Base-by-base conservation (phyloP, 1,140 invertebrate species). In the Chlorops oryzae region DNA sequence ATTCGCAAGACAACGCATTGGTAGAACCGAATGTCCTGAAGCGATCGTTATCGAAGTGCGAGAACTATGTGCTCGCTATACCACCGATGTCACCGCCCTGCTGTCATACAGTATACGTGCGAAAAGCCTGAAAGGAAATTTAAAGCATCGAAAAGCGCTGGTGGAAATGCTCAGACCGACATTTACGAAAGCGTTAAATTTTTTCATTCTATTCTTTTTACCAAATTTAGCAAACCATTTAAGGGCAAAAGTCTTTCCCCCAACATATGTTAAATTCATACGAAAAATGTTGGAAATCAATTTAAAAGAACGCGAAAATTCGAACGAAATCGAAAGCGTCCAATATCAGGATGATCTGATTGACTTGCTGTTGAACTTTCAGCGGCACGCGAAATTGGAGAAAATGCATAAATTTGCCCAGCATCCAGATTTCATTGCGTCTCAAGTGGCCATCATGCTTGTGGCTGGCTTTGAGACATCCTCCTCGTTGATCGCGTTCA, bases 401-500 rank as follows among this genome's bases (percentile, higher is more conserved):
- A 23, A 17, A 54, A 9, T 13, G 22, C 59, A 65, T 34, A n/a
- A n/a, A n/a, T 67, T 58, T 59, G 49, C 38, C 48, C 73, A 76
- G 52, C 74, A 75, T 3, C 77, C 80, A 7, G 77, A 81, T 27
- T 80, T 85, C 56, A 75, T 90, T 2, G 69, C 81, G 3, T 77
- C 79, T 3, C 79, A 82, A 62, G 76, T 77, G 12, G 65, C 77
- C 10, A 59, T 81, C 6, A 80, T 83, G 50, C 75, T 82, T 47
- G 50, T 84, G 5, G 83, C 81, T 21, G 83, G 84, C 23, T 85
- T 81, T 50, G 82, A 85, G 37, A 84, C 83, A 0, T 78, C 80
- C 0, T 78, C 81, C 1, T 77, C 75, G 0, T 71, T 77, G 1
- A 61, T 84, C 24, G 62, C 75, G 0, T 81, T 80, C 51, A 62